Conservation (phyloP, 2,888 invertebrate species). For the Tipula helvola region DNA sequence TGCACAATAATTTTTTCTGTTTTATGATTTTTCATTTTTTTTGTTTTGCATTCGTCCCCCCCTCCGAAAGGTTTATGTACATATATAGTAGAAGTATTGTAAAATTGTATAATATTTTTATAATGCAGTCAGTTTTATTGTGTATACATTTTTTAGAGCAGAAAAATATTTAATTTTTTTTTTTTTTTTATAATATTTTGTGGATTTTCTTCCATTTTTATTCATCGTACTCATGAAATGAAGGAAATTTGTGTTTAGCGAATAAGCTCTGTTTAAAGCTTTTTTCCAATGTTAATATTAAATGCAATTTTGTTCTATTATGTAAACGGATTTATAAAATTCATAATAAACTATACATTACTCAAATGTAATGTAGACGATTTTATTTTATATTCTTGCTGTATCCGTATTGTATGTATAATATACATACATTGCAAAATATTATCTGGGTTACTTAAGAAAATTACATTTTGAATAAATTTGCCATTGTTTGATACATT, state of each 20-base stretch:
- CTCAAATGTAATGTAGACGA: not conserved
- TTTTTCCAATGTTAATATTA: not conserved
- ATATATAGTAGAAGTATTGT: not conserved
- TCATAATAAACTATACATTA: not conserved
- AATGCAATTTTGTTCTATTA: not conserved
- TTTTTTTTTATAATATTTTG: not conserved
- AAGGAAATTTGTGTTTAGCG: not conserved
- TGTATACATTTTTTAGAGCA: not conserved
- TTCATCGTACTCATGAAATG: not conserved
- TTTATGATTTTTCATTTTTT: not conserved
- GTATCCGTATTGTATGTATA: not conserved
- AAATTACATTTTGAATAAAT: not conserved
- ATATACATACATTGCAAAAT: not conserved
- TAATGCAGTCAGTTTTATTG: not conserved
- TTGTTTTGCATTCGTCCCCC: not conserved
- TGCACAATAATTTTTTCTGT: not conserved
- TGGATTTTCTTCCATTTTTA: not conserved
- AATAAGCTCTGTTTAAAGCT: not conserved
- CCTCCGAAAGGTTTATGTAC: not conserved
- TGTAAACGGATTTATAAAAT: not conserved
- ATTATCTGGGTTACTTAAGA: not conserved
- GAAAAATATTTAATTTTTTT: not conserved
- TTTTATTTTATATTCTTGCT: not conserved
- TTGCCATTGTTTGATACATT: not conserved
- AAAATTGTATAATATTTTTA: not conserved